These are phyloP conservation scores for Labeo calbasu DNA, from an alignment of 2,797 vertebrate species.

Conservation along the genomic window DNA sequence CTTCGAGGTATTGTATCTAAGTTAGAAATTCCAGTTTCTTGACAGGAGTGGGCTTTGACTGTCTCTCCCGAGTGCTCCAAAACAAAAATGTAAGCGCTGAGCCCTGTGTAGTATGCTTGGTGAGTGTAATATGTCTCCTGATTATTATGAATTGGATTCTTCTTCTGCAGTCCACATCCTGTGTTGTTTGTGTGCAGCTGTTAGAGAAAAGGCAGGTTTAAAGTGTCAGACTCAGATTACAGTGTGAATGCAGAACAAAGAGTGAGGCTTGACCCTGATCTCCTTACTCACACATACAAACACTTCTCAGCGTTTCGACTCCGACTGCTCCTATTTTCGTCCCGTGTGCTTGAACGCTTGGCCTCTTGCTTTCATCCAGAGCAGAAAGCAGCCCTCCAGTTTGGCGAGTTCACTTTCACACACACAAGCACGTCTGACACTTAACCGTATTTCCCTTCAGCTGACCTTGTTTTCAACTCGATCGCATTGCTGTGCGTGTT, in stretches of 20 bases:
- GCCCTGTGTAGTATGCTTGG: neutral
- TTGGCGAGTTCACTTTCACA: conserved; percentile 55
- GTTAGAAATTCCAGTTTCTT: no score
- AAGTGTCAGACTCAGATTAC: conserved; percentile 68
- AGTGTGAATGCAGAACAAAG: conserved; percentile 71
- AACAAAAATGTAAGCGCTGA: no score
- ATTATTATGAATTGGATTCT: neutral
- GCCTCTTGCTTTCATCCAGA: conserved; percentile 11
- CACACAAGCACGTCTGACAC: conserved; percentile 16
- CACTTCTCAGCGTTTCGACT: conserved; percentile 48
- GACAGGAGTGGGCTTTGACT: neutral
- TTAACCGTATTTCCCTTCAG: neutral
- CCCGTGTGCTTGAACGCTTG: conserved; percentile 1
- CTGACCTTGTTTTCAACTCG: conserved; percentile 4
- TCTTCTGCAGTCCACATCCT: conserved; percentile 33
- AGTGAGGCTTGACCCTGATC: conserved; percentile 73
- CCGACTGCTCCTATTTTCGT: conserved; percentile 45
- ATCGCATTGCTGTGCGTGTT: neutral
- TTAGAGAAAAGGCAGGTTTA: conserved; percentile 67
- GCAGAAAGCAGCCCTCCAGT: conserved; percentile 50
- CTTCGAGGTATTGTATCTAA: neutral
- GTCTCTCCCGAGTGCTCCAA: neutral
- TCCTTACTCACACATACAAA: conserved; percentile 65
- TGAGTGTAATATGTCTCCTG: neutral
- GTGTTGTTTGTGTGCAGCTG: conserved; percentile 64